These are phyloP conservation scores for Leptopterna dolabrata DNA, from an alignment of 2,888 invertebrate genomes.

Conservation along the genomic window DNA sequence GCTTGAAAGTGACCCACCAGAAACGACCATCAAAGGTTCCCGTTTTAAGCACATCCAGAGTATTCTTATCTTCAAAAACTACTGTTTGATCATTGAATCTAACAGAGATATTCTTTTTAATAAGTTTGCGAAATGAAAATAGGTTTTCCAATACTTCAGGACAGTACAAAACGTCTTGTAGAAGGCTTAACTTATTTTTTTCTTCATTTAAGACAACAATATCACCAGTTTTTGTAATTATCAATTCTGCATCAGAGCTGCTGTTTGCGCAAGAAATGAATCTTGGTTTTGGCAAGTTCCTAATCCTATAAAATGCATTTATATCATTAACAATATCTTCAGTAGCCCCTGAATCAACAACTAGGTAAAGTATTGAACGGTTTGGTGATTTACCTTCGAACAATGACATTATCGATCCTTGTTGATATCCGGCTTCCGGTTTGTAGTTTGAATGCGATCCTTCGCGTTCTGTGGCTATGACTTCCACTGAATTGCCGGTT, in stretches of 20 bases:
- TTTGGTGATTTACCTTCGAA: too few relatives aligned
- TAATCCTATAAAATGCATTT: too few relatives aligned
- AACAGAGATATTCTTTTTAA: conserved; percentile 2
- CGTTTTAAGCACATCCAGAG: neutral
- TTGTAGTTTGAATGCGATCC: too few relatives aligned
- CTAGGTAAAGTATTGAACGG: too few relatives aligned
- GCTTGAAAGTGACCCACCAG: neutral
- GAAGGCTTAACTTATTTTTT: neutral
- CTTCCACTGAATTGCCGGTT: too few relatives aligned
- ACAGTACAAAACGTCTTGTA: neutral
- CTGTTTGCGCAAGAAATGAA: neutral
- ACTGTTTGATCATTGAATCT: neutral
- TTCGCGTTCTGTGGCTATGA: too few relatives aligned
- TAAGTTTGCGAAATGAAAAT: conserved; percentile 6
- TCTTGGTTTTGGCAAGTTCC: neutral
- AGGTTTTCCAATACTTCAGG: conserved; percentile 8
- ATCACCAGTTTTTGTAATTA: neutral
- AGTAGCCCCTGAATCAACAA: too few relatives aligned
- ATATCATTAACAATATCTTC: too few relatives aligned
- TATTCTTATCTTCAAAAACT: neutral
- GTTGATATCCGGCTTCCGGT: too few relatives aligned
- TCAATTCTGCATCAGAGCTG: neutral
- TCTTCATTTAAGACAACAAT: neutral
- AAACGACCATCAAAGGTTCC: neutral
- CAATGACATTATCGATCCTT: too few relatives aligned